Percentiles rank a stretch among this genome's conserved stretches.
phyloP scores from a whole-genome alignment of 2,797 vertebrate species.

The Fratercula arctica region DNA sequence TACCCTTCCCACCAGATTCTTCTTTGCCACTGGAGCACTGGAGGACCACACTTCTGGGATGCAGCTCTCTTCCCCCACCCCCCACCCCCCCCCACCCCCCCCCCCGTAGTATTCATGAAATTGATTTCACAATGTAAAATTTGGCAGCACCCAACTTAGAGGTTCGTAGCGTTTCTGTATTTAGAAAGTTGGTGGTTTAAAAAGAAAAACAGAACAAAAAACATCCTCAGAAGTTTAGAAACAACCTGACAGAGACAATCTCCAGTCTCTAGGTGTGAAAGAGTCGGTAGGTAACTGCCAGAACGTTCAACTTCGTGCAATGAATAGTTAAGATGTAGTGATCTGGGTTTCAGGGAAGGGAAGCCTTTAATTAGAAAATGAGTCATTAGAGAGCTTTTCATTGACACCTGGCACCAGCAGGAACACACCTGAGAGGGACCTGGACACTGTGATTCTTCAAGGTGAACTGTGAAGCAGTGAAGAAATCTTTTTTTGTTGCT shows the following conservation, averaged over 20 bases:
- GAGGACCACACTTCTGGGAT: background rate
- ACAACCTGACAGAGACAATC: background rate
- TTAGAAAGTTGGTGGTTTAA: background rate
- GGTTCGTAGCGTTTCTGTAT: background rate
- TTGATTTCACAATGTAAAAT: background rate
- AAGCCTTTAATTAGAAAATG: slow-evolving; percentile 32
- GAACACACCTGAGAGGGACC: background rate
- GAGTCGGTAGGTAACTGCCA: background rate
- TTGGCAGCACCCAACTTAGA: background rate
- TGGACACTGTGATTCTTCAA: background rate
- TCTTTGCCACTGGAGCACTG: background rate
- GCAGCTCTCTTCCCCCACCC: background rate
- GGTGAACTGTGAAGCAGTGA: background rate
- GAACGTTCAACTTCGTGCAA: background rate
- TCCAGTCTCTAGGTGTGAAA: background rate
- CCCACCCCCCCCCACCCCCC: too few relatives aligned
- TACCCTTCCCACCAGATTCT: background rate
- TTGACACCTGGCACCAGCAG: background rate
- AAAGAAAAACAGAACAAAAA: background rate
- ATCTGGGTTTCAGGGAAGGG: background rate
- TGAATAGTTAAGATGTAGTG: background rate
- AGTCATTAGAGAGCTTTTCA: background rate
- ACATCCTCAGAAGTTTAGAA: background rate
- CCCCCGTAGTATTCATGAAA: background rate
- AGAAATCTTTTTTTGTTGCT: background rate